Percentiles rank a stretch among this genome's conserved stretches.
Conservation (phyloP, 2,797 vertebrate genomes). For the Pagetopsis macropterus region DNA sequence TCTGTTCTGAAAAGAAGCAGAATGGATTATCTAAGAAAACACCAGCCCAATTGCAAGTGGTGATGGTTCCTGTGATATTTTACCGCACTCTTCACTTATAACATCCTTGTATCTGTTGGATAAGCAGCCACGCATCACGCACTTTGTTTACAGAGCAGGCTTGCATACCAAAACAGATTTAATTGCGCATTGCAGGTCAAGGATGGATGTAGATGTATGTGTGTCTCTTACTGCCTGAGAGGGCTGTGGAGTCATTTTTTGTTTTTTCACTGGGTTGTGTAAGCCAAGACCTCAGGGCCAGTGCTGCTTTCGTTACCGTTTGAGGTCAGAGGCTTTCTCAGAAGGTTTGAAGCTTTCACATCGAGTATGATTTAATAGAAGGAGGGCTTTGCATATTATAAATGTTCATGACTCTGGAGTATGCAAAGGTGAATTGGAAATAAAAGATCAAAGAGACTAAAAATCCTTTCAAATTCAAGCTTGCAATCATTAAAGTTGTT, state of each 20-base stretch:
- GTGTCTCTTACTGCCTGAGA: slow-evolving; percentile 10
- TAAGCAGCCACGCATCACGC: slow-evolving; percentile 21
- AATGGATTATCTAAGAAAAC: slow-evolving; percentile 64
- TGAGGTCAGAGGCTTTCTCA: slow-evolving; percentile 68
- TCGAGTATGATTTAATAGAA: slow-evolving; percentile 55
- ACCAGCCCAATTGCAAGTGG: slow-evolving; percentile 20
- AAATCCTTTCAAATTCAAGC: slow-evolving; percentile 68
- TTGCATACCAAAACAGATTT: slow-evolving; percentile 41
- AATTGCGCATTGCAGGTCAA: slow-evolving; percentile 68
- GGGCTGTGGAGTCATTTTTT: slow-evolving; percentile 5
- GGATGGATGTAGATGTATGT: slow-evolving; percentile 42
- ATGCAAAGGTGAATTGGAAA: slow-evolving; percentile 74
- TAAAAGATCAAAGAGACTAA: slow-evolving; percentile 76
- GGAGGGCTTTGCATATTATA: slow-evolving; percentile 74
- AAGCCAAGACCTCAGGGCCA: slow-evolving; percentile 47
- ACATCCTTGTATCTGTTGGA: slow-evolving; percentile 37
- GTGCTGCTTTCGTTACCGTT: slow-evolving; percentile 40
- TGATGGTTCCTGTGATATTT: slow-evolving; percentile 54
- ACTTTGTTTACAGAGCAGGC: slow-evolving; percentile 40
- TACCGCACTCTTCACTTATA: slow-evolving; percentile 47
- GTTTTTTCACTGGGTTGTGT: slow-evolving; percentile 25
- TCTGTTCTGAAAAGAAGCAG: slow-evolving; percentile 65
- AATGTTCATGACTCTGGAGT: slow-evolving; percentile 77
- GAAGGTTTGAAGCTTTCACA: slow-evolving; percentile 65
- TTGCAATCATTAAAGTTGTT: slow-evolving; percentile 66